Percentiles rank a stretch among this genome's conserved stretches.
phyloP scores from a whole-genome alignment of 1,140 invertebrate species.

The Telenomus remus region DNA sequence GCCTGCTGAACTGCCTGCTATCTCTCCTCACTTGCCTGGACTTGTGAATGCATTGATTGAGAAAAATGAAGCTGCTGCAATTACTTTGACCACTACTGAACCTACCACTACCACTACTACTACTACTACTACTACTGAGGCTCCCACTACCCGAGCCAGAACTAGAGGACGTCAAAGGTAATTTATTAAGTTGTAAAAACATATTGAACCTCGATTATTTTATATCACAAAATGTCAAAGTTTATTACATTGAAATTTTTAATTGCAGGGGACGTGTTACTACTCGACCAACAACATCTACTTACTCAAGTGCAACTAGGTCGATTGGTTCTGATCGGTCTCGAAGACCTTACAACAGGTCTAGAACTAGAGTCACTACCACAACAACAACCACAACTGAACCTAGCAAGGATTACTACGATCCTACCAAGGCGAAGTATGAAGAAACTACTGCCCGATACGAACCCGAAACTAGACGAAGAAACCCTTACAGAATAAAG shows the following conservation, averaged over 20 bases:
- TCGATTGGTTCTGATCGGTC: constrained; percentile 58
- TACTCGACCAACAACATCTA: constrained; percentile 58
- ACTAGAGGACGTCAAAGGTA: constrained; percentile 64
- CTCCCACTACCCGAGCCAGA: constrained; percentile 63
- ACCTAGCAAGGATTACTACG: constrained; percentile 67
- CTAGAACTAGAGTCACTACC: constrained; percentile 66
- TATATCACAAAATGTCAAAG: no score
- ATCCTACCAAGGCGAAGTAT: constrained; percentile 64
- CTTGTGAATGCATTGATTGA: constrained; percentile 79
- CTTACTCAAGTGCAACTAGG: constrained; percentile 39
- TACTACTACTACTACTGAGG: constrained; percentile 60
- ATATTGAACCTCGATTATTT: no score
- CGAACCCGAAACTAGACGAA: constrained; percentile 56
- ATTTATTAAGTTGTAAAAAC: constrained; percentile 9
- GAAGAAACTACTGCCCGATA: constrained; percentile 64
- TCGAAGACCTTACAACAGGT: constrained; percentile 67
- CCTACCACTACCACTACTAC: constrained; percentile 55
- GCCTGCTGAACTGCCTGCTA: constrained; percentile 73
- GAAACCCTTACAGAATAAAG: constrained; percentile 59
- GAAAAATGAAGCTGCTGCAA: constrained; percentile 50
- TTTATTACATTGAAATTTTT: constrained; percentile 4
- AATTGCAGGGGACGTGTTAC: constrained; percentile 61
- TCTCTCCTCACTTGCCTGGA: constrained; percentile 77
- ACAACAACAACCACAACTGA: constrained; percentile 59
- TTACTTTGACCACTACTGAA: constrained; percentile 49